Percentiles rank a stretch among this genome's conserved stretches.
Evolutionary conservation across 1,140 invertebrate genomes (phyloP).

Genomic region (Aphaenogaster rudis): DNA sequence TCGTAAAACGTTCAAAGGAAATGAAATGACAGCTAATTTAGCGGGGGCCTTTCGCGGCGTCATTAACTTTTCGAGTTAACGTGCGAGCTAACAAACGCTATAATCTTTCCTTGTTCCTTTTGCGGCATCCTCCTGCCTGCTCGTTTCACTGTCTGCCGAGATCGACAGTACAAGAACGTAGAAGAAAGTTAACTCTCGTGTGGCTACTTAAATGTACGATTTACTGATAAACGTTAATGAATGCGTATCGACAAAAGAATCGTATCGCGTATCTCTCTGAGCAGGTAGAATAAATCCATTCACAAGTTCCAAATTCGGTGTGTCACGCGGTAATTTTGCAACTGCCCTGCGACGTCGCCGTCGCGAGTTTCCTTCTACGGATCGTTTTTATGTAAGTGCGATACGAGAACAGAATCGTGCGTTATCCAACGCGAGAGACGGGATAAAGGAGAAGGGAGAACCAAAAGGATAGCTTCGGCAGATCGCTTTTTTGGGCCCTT

Average conservation of each 20-base stretch:
- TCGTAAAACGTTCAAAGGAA: slow-evolving; percentile 24
- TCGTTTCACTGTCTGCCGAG: neutral
- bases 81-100: neutral
- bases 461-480: slow-evolving; percentile 36
- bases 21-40: slow-evolving; percentile 41
- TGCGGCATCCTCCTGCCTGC: neutral
- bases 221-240: slow-evolving; percentile 1
- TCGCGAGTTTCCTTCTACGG: slow-evolving; percentile 67
- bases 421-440: slow-evolving; percentile 39
- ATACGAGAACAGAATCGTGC: slow-evolving; percentile 38
- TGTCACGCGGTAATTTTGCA: slow-evolving; percentile 22
- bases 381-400: slow-evolving; percentile 49
- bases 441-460: slow-evolving; percentile 29
- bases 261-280: neutral
- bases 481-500: slow-evolving; percentile 43
- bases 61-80: slow-evolving; percentile 29
- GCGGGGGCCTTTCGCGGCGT: slow-evolving; percentile 8
- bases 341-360: slow-evolving; percentile 18
- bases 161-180: neutral
- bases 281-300: slow-evolving; percentile 48
- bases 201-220: slow-evolving; percentile 18
- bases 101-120: slow-evolving; percentile 39
- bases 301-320: slow-evolving; percentile 69
- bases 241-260: slow-evolving; percentile 35
- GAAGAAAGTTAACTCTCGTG: slow-evolving; percentile 28